phyloP scores from a whole-genome alignment of 35 echinoderm and acorn worm species.

The Hemicentrotus pulcherrimus region DNA sequence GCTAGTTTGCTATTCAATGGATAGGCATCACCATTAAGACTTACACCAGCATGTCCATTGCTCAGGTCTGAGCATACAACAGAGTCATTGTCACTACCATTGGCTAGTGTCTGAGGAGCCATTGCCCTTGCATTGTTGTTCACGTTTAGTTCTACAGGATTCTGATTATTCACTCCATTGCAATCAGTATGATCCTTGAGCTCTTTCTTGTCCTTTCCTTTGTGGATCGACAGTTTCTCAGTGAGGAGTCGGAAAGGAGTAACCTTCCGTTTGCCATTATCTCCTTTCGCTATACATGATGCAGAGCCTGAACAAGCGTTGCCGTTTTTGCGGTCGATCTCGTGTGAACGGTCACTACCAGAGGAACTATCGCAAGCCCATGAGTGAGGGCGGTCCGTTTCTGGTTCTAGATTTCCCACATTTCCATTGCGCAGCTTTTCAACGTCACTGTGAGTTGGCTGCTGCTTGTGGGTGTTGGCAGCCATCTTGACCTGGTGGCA shows the following conservation, averaged over 20 bases:
- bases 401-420: neutral
- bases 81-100: conserved; percentile 30
- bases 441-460: conserved; percentile 40
- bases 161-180: neutral
- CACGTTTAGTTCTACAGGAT: conserved; percentile 37
- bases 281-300: conserved; percentile 20
- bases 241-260: conserved; percentile 58
- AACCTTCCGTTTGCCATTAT: conserved; percentile 56
- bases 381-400: conserved; percentile 44
- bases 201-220: conserved; percentile 48
- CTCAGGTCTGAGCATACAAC: conserved; percentile 13
- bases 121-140: conserved; percentile 41
- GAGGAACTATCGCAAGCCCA: conserved; percentile 50
- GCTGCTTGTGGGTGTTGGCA: conserved; percentile 52
- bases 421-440: conserved; percentile 42
- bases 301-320: conserved; percentile 9
- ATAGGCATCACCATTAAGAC: conserved; percentile 29
- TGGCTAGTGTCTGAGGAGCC: neutral
- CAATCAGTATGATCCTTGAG: neutral
- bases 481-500: conserved; percentile 82
- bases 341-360: conserved; percentile 55
- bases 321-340: conserved; percentile 32
- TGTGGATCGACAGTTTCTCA: conserved; percentile 58
- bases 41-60: conserved; percentile 42
- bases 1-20: conserved; percentile 22